A percentile compares a stretch with the other conserved stretches of the same genome.
Conservation (phyloP, 2,797 vertebrate genomes). For the Lophotriccus pileatus region DNA sequence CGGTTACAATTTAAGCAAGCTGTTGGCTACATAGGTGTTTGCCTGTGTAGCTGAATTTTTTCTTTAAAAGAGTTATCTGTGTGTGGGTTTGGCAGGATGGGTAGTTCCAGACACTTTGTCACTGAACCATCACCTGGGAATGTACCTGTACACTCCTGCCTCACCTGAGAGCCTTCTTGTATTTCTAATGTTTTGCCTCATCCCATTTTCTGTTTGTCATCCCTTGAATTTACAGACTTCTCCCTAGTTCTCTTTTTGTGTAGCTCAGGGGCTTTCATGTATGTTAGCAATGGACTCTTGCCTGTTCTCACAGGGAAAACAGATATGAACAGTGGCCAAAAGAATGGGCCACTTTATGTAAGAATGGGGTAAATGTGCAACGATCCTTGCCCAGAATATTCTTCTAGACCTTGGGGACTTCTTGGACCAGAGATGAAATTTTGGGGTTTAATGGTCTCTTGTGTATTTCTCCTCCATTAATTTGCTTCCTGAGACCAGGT, state of each 20-base stretch:
- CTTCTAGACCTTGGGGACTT: background rate
- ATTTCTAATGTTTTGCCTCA: background rate
- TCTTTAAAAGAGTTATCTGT: background rate
- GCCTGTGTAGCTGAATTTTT: background rate
- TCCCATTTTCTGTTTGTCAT: background rate
- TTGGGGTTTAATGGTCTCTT: background rate
- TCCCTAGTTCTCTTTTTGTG: background rate
- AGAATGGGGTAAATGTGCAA: background rate
- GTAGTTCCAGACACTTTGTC: background rate
- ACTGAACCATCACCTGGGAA: background rate
- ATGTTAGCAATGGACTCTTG: background rate
- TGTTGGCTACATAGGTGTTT: background rate
- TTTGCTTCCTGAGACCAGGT: background rate
- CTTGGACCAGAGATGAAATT: background rate
- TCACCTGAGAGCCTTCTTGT: background rate
- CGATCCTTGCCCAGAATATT: background rate
- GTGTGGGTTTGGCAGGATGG: background rate
- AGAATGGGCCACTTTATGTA: background rate
- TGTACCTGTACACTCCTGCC: rapidly evolving
- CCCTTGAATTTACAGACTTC: background rate
- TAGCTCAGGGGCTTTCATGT: background rate
- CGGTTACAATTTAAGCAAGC: background rate
- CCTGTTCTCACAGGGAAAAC: background rate
- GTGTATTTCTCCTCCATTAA: background rate
- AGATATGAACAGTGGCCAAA: background rate